Percentiles rank a stretch among this genome's conserved stretches.
These are phyloP conservation scores for Sminthurinus aureus DNA, from an alignment of 2,888 invertebrate species.

Conservation along the genomic window DNA sequence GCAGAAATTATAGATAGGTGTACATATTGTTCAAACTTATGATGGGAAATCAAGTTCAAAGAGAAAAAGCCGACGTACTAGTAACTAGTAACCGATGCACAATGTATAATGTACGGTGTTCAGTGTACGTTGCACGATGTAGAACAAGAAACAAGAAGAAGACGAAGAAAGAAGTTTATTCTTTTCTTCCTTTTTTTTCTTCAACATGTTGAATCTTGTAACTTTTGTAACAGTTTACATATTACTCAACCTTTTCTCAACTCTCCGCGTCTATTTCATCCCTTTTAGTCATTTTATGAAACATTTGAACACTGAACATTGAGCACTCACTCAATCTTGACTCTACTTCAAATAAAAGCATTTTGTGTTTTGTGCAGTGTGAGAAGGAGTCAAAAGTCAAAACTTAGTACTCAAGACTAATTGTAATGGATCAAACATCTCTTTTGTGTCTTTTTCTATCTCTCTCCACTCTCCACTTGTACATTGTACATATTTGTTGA, in stretches of 20 bases:
- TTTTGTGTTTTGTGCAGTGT: too few species aligned
- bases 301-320: neutral
- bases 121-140: neutral
- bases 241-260: slow-evolving; percentile 29
- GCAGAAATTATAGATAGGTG: neutral
- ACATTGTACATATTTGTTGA: slow-evolving; percentile 21
- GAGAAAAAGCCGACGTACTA: slow-evolving; percentile 36
- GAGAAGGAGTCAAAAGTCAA: neutral
- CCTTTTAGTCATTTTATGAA: slow-evolving; percentile 25
- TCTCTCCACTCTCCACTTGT: neutral
- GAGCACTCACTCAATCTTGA: neutral
- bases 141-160: too few species aligned
- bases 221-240: slow-evolving; percentile 31
- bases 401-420: neutral
- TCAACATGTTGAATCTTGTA: slow-evolving; percentile 15
- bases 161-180: slow-evolving; percentile 33
- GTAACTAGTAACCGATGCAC: neutral
- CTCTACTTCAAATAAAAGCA: neutral
- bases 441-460: neutral
- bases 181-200: slow-evolving; percentile 24
- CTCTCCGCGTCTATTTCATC: neutral
- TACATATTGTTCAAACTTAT: slow-evolving; percentile 14
- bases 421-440: slow-evolving; percentile 5
- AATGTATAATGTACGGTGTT: neutral
- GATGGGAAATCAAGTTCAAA: slow-evolving; percentile 39